Evolutionary conservation across 2,113 vertebrate species (phyloP), one percentile per base, ranked within the genome.

Genomic region (Neoarius graeffei): DNA sequence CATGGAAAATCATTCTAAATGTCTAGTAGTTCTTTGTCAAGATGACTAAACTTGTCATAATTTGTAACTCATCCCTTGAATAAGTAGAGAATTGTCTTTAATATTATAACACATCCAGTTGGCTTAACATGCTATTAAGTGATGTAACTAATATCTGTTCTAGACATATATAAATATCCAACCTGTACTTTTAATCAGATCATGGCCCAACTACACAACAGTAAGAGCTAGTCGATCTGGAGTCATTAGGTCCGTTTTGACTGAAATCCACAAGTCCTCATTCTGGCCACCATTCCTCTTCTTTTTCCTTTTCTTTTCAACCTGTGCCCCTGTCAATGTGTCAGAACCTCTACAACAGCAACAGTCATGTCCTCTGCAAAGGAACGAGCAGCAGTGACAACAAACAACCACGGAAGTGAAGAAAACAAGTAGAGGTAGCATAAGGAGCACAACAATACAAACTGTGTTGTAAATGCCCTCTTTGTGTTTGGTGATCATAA

Each of bases 241-340:
- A 73, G 96, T 95, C 84, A 97, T 94, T 1, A 97, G 94, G 86
- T 96, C 97, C 5, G 95, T 93, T 92, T 98, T 97, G 30, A 97
- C 97, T 0, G 98, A 98, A 90, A 99, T 99, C 98, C 98, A 99
- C 81, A 99, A 94, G 91, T 99, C 97, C 0, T 95, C 94, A 27
- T 94, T 95, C 52, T 93, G 92, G 14, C 92, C 25, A 27, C 85
- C 86, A 19, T 84, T 89, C 80, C 88, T 96, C 91, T 93, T 96
- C 80, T 95, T 97, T 89, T 96, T 97, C 88, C 96, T 97, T 84
- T 95, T 94, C 0, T 90, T 92, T 54, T 95, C 93, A 52, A 91
- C 90, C 89, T 90, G 92, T 30, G 59, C 15, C 25, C 87, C 20
- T 3, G 82, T 88, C 56, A 79, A 82, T 25, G 71, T 73, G 20